Conservation (phyloP, 2,888 invertebrate species). For the Teleogryllus oceanicus region DNA sequence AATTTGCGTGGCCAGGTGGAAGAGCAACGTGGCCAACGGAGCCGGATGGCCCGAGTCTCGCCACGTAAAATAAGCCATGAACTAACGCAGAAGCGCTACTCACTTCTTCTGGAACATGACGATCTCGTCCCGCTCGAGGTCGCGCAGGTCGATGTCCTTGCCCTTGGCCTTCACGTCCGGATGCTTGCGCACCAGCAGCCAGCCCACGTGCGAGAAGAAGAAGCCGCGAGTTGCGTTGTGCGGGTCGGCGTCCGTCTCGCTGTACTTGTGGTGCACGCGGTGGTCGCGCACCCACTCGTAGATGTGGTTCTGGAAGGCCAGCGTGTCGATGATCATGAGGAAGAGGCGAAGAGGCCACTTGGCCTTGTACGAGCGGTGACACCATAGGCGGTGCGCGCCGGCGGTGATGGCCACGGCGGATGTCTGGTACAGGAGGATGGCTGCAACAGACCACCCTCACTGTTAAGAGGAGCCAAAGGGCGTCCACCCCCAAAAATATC, state of each 20-base stretch:
- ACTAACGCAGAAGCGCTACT: too few species aligned
- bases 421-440: constrained; percentile 66
- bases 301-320: constrained; percentile 71
- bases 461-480: too few species aligned
- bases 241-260: too few species aligned
- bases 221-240: too few species aligned
- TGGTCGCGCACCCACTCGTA: constrained; percentile 40
- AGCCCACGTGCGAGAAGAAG: too few species aligned
- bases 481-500: too few species aligned
- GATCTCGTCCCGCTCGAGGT: constrained; percentile 76
- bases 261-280: too few species aligned
- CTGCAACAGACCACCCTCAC: constrained; percentile 51
- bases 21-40: too few species aligned
- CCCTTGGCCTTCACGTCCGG: constrained; percentile 85
- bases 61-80: too few species aligned
- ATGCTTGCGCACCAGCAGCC: too few species aligned
- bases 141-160: constrained; percentile 77
- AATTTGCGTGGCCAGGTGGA: too few species aligned
- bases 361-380: constrained; percentile 94
- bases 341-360: constrained; percentile 81
- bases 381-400: constrained; percentile 94
- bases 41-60: too few species aligned
- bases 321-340: constrained; percentile 76
- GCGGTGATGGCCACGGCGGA: constrained; percentile 93
- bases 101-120: constrained; percentile 47